Evolutionary conservation across 2,113 vertebrate genomes (phyloP), one percentile per base, ranked within the genome.

Genomic region (Genyomyrus donnyi): DNA sequence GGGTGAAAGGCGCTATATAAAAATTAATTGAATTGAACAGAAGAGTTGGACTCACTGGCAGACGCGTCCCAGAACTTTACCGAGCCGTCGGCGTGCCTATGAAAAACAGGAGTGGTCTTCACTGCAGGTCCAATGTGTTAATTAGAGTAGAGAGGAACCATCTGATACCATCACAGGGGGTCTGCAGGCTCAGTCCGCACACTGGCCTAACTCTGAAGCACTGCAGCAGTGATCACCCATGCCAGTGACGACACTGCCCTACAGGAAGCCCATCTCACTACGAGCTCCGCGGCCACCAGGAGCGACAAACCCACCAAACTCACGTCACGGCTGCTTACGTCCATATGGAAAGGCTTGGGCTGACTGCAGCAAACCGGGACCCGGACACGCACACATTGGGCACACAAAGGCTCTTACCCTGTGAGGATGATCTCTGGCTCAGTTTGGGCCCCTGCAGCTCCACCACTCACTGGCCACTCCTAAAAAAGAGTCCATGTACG

Each of bases 391-490:
- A 11, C 27, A 70, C 66, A 21, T 27, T 31, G n/a, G 0, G 5
- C 27, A 83, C 19, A 86, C 85, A 87, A 24, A 88, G 21, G 58
- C 91, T 94, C 97, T 96, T 95, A 99, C 98, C 98, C 98, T 90
- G 98, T 99, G 93, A 99, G 96, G 92, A 99, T 98, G 92, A 99
- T 98, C 95, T 99, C 98, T 49, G 98, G 97, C 93, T 97, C 98
- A 45, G 98, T 97, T 91, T 98, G 97, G 52, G 97, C 96, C 90
- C 98, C 98, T 31, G 99, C 95, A 0, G 96, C 96, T 88, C 98
- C 98, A 90, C 98, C 98, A 92, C 92, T 97, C 91, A 99, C 89
- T 49, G 98, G 98, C 98, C 98, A 99, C 91, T 99, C 98, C 98
- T 99, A 94, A 93, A 1, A 5, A 1, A 39, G 85, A 4, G 48